Base-by-base conservation (phyloP, 2,113 vertebrate genomes). In the Cygnus atratus region DNA sequence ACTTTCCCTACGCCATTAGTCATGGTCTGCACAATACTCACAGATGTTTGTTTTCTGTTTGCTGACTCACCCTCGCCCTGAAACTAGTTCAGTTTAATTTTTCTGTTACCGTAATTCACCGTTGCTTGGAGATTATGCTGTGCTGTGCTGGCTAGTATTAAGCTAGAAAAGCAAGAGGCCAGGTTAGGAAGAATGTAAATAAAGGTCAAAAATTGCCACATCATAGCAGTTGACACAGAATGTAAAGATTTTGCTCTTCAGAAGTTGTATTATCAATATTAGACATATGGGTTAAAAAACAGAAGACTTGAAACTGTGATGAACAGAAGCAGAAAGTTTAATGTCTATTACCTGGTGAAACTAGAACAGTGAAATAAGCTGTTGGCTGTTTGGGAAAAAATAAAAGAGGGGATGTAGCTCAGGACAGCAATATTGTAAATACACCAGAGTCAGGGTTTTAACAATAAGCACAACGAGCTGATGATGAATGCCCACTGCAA, bases 111-210 rank as follows among this genome's bases (percentile, higher is more conserved):
- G 43, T 78, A 90, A 68, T 94, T 91, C 70, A 75, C 43, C 0
- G 39, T 91, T 93, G 80, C 74, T 93, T 84, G 77, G 92, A 84
- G 87, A 81, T 92, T 87, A 94, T 82, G 39, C 84, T 61, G 20
- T 29, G n/a, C 80, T 67, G 6, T 72, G 31, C 4, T 8, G 21
- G 29, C 59, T 50, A 57, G 33, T 31, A 54, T 83, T 67, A 66
- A 93, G n/a, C 31, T 46, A 39, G 35, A 88, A 94, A 84, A 81
- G 46, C 28, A 78, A 88, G 83, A 90, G 57, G 33, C 35, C 13
- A 12, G 43, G 66, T 72, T 10, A 88, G 61, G 16, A 70, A 84
- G 33, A 21, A 67, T 11, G 43, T 13, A 86, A 95, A 90, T 25
- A 41, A 90, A 90, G 33, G 25, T 37, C n/a, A 75, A 81, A 44